Evolutionary conservation across 2,797 vertebrate genomes (phyloP), one percentile per base, ranked within the genome.

Genomic region (Lophotriccus pileatus): DNA sequence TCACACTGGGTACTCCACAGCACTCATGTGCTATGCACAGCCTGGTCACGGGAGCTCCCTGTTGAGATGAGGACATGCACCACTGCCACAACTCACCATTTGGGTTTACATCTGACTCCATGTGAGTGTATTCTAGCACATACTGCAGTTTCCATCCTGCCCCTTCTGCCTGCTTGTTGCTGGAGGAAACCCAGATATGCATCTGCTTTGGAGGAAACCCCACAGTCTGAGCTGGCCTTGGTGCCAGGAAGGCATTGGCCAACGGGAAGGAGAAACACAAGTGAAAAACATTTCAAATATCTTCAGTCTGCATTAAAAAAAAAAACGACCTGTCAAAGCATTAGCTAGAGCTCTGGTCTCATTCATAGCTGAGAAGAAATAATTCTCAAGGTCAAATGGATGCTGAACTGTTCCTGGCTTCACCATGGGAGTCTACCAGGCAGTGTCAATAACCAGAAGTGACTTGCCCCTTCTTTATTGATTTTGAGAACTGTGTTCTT

Each of bases 11-110:
- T 13, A 11, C 9, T 32, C 10, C 14, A 16, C 13, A 7, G 7
- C 2, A 8, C 27, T n/a, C 12, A 2, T 22, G 19, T 13, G 14
- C 2, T 24, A 1, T 7, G 10, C 34, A 30, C 25, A 34, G 6
- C 18, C 39, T 47, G 37, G 4, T 14, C 28, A 8, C 8, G 4
- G 56, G 36, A 69, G 5, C 10, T 66, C 15, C 18, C 6, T 25
- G 30, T 5, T 56, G 66, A 80, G 28, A 14, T 1, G 2, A 66
- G 12, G 36, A 30, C 23, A 4, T 3, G 14, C 11, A 37, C 5
- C 13, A 23, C 24, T 63, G 25, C 7, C 47, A 4, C 4, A n/a
- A 15, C 25, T 86, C 50, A 11, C 4, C 4, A 2, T 39, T 36
- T 67, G 37, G 30, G 9, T 34, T 72, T 39, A 49, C 13, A 21